Base-by-base conservation (phyloP, 2,888 invertebrate genomes). In the Mesorhabditis sp. region DNA sequence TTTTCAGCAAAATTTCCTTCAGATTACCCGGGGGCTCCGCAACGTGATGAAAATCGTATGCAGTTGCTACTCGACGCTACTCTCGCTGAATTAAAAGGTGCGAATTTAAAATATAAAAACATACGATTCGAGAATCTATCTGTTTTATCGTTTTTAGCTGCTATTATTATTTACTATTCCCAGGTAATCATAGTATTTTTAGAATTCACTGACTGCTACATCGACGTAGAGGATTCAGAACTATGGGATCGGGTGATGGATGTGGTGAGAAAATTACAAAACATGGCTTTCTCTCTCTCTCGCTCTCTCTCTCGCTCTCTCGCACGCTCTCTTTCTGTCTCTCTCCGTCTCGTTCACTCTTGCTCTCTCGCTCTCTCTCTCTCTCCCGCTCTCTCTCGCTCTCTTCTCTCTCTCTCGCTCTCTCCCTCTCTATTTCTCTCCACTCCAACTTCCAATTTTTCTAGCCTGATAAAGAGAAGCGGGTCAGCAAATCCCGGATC, bases 161-260 rank as follows among this genome's bases (percentile, higher is more conserved):
- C 28, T 28, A 28, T 28, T 28, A 28, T 28, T 28, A 28, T 28
- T 28, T 28, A 28, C 28, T 28, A 28, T 28, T 28, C 28, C 28
- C 28, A 28, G 28, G 28, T 28, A 28, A 28, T 28, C 28, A 28
- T 28, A 28, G 28, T 28, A 28, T 50, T 50, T 50, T 50, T n/a
- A 50, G 58, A n/a, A n/a, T 50, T n/a, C 58, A 50, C 58, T 50
- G 58, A 50, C n/a, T 50, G 58, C 58, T 50, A 50, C n/a, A n/a
- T 50, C n/a, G 58, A 50, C n/a, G 58, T 50, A n/a, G 58, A 50
- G 58, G 58, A 50, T 50, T 50, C 58, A 50, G 58, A 50, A n/a
- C 58, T 50, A 50, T 50, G 58, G 58, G n/a, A 50, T 50, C 58
- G 58, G n/a, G n/a, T 50, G 10, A 50, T 50, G 58, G 58, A 50